Base-by-base conservation (phyloP, 2,797 vertebrate species). In the Helarctos malayanus region DNA sequence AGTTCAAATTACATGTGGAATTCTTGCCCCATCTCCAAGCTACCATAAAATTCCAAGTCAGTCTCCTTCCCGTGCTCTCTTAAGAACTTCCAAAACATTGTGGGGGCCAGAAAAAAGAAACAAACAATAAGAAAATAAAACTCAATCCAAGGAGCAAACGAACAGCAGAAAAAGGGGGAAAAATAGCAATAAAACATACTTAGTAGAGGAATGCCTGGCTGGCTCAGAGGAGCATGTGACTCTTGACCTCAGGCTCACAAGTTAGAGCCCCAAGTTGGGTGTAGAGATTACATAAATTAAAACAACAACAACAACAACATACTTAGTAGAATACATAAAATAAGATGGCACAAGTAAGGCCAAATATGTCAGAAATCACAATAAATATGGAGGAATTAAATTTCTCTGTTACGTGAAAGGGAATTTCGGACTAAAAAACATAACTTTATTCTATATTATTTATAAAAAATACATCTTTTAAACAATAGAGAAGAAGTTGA, bases 341-440 rank as follows among this genome's bases (percentile, higher is more conserved):
- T 49, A 91, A 85, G 38, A 61, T 41, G n/a, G 41, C 21, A 41
- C 15, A 45, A 13, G 49, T 68, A 45, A 89, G 41, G 16, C 16
- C 13, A 68, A 68, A 73, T 63, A 54, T 29, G 52, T 91, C 86
- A 80, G 63, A 78, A 89, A 85, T 92, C n/a, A 45, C 61, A 89
- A 57, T 81, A 95, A 57, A 32, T 61, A 88, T 21, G 12, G 87
- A 86, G 29, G 35, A 71, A 78, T 49, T 91, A 56, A 81, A 56
- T 57, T 84, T 83, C 11, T 75, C 23, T 88, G 21, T 88, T 81
- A 95, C 85, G 32, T 57, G n/a, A 81, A 93, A 88, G 29, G 52
- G 12, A 13, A 76, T 93, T 95, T 85, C 71, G 57, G 45, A 57
- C 3, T 80, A 57, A 47, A 90, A 52, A 75, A 32, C 18, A 61